phyloP scores from a whole-genome alignment of 2,888 invertebrate species.

The Syrista parreyssii region DNA sequence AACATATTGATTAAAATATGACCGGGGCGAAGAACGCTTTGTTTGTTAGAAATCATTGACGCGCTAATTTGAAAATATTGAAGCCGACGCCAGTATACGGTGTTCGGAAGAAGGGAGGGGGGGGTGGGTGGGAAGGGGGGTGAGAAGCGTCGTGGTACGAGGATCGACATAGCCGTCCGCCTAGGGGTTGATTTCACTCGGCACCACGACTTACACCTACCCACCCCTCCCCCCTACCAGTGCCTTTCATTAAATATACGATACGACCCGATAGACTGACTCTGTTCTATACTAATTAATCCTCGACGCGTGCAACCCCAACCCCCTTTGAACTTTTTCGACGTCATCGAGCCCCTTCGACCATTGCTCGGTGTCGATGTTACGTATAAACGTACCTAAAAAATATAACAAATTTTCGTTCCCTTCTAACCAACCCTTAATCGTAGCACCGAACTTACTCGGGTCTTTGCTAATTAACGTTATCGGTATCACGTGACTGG shows the following conservation, averaged over 20 bases:
- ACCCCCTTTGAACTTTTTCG: conserved; percentile 22
- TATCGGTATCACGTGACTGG: neutral
- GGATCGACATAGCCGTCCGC: conserved; percentile 16
- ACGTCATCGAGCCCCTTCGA: conserved; percentile 3
- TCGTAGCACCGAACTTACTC: neutral
- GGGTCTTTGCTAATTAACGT: neutral
- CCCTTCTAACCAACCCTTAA: conserved; percentile 20
- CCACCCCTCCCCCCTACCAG: conserved; percentile 16
- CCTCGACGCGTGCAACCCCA: conserved; percentile 15
- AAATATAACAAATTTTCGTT: conserved; percentile 34
- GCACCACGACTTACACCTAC: conserved; percentile 34
- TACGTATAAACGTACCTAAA: neutral
- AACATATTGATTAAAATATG: conserved; percentile 63
- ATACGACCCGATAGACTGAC: conserved; percentile 27
- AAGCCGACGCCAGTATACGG: conserved; percentile 34
- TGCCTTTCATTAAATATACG: conserved; percentile 46
- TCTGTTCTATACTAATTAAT: conserved; percentile 37
- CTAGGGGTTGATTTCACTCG: neutral
- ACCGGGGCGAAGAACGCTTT: conserved; percentile 58
- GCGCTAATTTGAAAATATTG: conserved; percentile 63
- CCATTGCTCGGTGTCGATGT: neutral
- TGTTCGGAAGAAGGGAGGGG: conserved; percentile 17
- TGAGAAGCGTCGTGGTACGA: neutral
- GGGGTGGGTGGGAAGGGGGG: neutral
- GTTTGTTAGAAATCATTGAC: conserved; percentile 60